Conservation (phyloP, 2,888 invertebrate genomes). For the Caradrina kadenii region DNA sequence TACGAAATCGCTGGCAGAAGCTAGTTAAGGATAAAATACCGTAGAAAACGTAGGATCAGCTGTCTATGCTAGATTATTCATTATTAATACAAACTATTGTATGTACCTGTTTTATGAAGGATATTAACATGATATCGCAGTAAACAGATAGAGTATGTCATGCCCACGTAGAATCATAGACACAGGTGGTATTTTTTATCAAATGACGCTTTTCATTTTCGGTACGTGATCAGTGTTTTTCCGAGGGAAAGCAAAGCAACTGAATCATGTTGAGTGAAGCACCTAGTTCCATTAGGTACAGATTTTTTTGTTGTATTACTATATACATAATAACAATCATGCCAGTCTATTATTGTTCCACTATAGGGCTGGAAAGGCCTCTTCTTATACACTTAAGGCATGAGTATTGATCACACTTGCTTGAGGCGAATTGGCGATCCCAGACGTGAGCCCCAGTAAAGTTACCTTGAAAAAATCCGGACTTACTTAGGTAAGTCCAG, state of each 20-base stretch:
- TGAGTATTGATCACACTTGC: too few species aligned
- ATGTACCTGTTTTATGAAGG: slow-evolving; percentile 21
- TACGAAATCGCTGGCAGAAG: too few species aligned
- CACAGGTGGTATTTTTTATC: slow-evolving; percentile 29
- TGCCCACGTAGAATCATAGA: slow-evolving; percentile 37
- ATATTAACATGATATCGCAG: slow-evolving; percentile 20
- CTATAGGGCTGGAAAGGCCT: too few species aligned
- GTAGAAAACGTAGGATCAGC: slow-evolving; percentile 13
- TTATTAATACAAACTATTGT: slow-evolving; percentile 6
- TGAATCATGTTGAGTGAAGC: background rate
- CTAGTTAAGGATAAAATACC: background rate
- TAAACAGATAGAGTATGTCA: slow-evolving; percentile 43
- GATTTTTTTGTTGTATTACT: background rate
- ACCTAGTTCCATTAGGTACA: background rate
- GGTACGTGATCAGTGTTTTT: slow-evolving; percentile 26
- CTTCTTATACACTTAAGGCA: too few species aligned
- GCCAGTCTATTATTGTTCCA: too few species aligned
- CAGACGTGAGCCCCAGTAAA: too few species aligned
- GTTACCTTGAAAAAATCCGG: too few species aligned
- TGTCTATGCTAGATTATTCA: slow-evolving; percentile 2
- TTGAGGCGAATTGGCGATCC: too few species aligned
- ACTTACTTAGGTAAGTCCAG: too few species aligned
- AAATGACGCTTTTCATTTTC: slow-evolving; percentile 26
- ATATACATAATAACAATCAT: background rate
- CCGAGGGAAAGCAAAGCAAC: background rate